Base-by-base conservation (phyloP, 2,888 invertebrate species). In the Cinara cedri region DNA sequence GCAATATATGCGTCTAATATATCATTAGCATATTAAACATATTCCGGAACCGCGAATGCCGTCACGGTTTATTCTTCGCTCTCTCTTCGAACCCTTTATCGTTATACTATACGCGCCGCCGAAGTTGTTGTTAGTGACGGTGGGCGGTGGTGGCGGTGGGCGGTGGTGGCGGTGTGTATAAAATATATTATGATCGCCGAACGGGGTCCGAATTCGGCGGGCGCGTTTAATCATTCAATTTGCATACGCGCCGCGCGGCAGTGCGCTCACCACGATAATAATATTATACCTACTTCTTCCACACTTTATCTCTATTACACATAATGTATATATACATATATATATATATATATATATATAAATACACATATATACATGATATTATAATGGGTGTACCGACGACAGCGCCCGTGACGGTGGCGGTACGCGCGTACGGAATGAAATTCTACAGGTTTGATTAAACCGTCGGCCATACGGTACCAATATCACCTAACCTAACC, bases 371-470 rank as follows among this genome's bases (percentile, higher is more conserved):
- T n/a, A n/a, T n/a, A n/a, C n/a, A n/a, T n/a, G n/a, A n/a, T n/a
- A n/a, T n/a, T n/a, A n/a, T n/a, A n/a, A n/a, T n/a, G n/a, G n/a
- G n/a, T n/a, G n/a, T n/a, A n/a, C n/a, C n/a, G n/a, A n/a, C n/a
- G n/a, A n/a, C n/a, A n/a, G n/a, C n/a, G n/a, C n/a, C n/a, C n/a
- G n/a, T n/a, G n/a, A n/a, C n/a, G n/a, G n/a, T n/a, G n/a, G n/a
- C n/a, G n/a, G n/a, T n/a, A n/a, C n/a, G n/a, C 26, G 26, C 46
- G 24, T 60, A 60, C 57, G 42, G 70, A 60, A 70, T 68, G 68
- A 57, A 78, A 78, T 78, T 60, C 68, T 51, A 60, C 46, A 70
- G 70, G 78, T 78, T 78, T 78, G 78, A 78, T 78, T 78, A 78
- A 78, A 78, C 78, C 70, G 78, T 78, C 78, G 70, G 70, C 21